Conservation (phyloP, 2,888 invertebrate species). For the Cryptocephalus primarius region DNA sequence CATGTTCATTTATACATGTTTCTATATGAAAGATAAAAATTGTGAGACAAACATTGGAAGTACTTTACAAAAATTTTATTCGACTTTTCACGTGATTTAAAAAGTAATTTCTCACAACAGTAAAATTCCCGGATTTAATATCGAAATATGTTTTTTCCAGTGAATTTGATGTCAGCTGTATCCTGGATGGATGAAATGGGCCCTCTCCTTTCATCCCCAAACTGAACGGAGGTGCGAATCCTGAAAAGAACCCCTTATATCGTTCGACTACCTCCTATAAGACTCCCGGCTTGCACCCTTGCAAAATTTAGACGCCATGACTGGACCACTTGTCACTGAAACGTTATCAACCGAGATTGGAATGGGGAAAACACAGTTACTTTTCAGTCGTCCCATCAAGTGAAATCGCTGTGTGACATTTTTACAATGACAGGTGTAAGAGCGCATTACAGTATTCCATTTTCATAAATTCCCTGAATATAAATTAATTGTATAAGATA, state of each 20-base stretch:
- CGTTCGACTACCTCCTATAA: slow-evolving; percentile 14
- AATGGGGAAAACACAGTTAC: slow-evolving; percentile 53
- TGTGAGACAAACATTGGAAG: too few relatives aligned
- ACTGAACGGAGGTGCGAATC: slow-evolving; percentile 11
- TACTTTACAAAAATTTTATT: too few relatives aligned
- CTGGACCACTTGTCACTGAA: slow-evolving; percentile 19
- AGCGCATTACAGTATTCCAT: slow-evolving; percentile 57
- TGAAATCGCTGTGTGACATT: slow-evolving; percentile 12
- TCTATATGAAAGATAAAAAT: too few relatives aligned
- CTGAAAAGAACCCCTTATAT: slow-evolving; percentile 17
- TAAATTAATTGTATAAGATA: too few relatives aligned
- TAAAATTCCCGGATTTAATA: too few relatives aligned
- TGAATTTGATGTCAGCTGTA: slow-evolving; percentile 18
- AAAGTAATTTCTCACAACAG: too few relatives aligned
- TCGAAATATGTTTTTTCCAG: slow-evolving; percentile 10
- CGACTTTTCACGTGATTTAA: too few relatives aligned
- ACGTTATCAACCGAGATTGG: slow-evolving; percentile 34
- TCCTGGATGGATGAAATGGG: slow-evolving; percentile 20
- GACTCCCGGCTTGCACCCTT: slow-evolving; percentile 22
- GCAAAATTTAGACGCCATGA: slow-evolving; percentile 19
- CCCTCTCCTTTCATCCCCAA: slow-evolving; percentile 21
- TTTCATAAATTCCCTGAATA: slow-evolving; percentile 71
- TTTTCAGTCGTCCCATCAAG: slow-evolving; percentile 49
- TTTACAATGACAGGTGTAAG: slow-evolving; percentile 52
- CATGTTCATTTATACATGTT: too few relatives aligned